Evolutionary conservation across 2,797 vertebrate genomes (phyloP).

Genomic region (Diglossa cyanea): DNA sequence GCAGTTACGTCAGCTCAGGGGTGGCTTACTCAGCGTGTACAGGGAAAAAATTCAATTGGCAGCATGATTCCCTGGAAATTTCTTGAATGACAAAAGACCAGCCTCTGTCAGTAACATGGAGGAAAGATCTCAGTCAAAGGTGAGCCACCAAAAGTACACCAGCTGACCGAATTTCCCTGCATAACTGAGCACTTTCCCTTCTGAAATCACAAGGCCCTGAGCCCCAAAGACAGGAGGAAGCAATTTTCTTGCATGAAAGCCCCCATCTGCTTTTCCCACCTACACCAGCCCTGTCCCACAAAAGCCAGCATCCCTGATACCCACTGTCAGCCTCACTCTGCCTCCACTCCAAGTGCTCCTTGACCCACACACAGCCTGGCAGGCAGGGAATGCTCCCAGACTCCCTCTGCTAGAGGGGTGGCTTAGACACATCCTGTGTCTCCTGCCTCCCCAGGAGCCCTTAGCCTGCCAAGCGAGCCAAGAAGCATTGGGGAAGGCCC

Average conservation of each 20-base stretch:
- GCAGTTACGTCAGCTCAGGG: not conserved
- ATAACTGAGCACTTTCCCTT: not conserved
- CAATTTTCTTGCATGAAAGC: not conserved
- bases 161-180: not conserved
- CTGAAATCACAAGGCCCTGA: not conserved
- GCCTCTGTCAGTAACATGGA: not conserved
- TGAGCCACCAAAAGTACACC: not conserved
- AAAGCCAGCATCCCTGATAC: accelerated
- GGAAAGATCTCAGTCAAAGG: not conserved
- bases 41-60: not conserved
- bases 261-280: not conserved
- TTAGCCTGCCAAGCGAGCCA: not conserved
- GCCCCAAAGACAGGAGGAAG: not conserved
- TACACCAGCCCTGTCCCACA: not conserved
- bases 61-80: not conserved
- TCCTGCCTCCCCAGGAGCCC: not conserved
- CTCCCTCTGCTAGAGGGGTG: not conserved
- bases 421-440: accelerated
- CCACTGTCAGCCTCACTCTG: accelerated
- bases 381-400: not conserved
- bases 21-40: not conserved
- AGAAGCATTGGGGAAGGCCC: not conserved
- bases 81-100: accelerated
- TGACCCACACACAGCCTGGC: not conserved
- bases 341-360: not conserved